Evolutionary conservation across 2,113 vertebrate species (phyloP), one percentile per base, ranked within the genome.

Genomic region (Lutjanus erythropterus): DNA sequence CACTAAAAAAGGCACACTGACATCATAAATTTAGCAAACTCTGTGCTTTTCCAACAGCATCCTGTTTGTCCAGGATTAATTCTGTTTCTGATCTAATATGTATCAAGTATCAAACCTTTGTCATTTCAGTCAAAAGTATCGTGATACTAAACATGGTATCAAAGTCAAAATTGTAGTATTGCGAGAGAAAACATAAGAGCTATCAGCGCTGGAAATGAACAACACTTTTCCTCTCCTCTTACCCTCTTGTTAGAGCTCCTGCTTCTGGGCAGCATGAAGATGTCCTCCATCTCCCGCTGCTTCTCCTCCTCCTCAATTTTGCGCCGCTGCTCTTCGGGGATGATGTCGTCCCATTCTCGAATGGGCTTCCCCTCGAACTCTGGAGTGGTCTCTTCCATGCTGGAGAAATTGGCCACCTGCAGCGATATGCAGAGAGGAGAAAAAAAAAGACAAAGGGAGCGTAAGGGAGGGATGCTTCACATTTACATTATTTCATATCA

Each of bases 191-290:
- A 41, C 31, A 50, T 50, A 70, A 42, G 9, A 31, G 56, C 19
- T 5, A 50, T 18, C 55, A 33, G 8, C 9, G 37, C 23, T 53
- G 6, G 4, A 44, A 60, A 15, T 35, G 10, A 2, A 5, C 16
- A 27, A 75, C 19, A 16, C 44, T 21, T 58, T 50, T 18, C 2
- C 15, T 9, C 12, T 47, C 14, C 7, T 29, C 75, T 68, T 56
- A 99, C 98, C 96, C 97, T 97, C 90, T 98, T 99, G 61, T 97
- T 98, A 0, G 97, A 99, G 89, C 98, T 99, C 75, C 98, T 95
- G 89, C 98, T 99, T 70, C 98, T 94, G 35, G 98, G 98, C 83
- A 99, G 90, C 97, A 98, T 97, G 77, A 98, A 99, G 84, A 99
- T 98, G 83, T 99, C 98, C 41, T 98, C 96, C 89, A 99, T 94